These are phyloP conservation scores for Falco punctatus DNA, from an alignment of 2,113 vertebrate species.

Conservation along the genomic window DNA sequence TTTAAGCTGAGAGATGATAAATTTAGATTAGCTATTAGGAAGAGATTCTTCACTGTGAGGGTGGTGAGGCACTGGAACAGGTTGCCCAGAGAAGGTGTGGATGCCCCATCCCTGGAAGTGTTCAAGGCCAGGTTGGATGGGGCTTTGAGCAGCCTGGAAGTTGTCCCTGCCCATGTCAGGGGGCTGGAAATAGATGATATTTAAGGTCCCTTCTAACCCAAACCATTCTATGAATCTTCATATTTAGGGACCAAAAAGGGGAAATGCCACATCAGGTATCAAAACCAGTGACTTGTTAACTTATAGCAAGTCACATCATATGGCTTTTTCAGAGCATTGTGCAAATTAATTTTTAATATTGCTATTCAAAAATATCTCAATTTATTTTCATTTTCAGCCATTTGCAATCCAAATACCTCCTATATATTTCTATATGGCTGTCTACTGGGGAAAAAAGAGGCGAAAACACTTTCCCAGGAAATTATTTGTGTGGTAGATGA, in stretches of 20 bases:
- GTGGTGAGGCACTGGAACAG: no score
- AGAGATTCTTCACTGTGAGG: no score
- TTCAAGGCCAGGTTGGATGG: no score
- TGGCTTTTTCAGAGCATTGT: fast-evolving
- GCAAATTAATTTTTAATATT: not conserved
- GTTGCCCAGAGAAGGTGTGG: no score
- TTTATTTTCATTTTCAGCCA: not conserved
- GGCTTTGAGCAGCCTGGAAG: no score
- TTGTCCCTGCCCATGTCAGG: no score
- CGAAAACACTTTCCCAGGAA: not conserved
- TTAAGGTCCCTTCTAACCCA: no score
- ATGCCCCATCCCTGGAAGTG: no score
- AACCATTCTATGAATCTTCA: not conserved
- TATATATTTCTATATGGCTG: not conserved
- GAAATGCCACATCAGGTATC: not conserved
- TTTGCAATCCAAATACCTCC: not conserved
- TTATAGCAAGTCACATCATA: not conserved
- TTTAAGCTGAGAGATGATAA: no score
- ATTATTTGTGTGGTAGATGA: not conserved
- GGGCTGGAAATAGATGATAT: no score
- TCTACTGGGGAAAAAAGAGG: not conserved
- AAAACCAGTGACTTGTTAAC: not conserved
- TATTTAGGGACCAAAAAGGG: not conserved
- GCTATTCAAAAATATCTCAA: not conserved
- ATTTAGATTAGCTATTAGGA: no score